Conservation (phyloP, 2,113 vertebrate genomes). For the Coptodon rendalli region DNA sequence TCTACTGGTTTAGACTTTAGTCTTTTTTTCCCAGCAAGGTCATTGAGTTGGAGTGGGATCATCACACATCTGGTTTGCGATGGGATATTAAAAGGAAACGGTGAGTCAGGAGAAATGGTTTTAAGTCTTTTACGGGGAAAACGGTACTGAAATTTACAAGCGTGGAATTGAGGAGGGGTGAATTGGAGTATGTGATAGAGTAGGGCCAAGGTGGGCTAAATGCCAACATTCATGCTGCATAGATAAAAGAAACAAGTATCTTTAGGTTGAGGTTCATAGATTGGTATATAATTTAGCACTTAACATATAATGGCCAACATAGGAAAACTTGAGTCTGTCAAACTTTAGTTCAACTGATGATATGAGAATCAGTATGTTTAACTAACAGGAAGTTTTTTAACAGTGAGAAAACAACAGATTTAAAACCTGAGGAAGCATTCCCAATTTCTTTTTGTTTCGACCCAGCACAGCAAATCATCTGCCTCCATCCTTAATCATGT, state of each 20-base stretch:
- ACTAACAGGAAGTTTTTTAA: neutral
- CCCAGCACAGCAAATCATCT: neutral
- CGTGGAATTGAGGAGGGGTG: neutral
- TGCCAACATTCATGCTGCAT: constrained; percentile 5
- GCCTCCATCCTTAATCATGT: neutral
- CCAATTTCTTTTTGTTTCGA: neutral
- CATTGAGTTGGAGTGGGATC: neutral
- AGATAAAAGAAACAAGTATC: constrained; percentile 16
- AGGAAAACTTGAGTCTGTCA: neutral
- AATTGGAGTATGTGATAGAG: neutral
- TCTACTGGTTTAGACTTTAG: neutral
- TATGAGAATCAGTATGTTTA: neutral
- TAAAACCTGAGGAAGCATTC: neutral
- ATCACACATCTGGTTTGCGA: neutral
- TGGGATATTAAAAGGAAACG: neutral
- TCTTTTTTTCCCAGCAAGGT: neutral
- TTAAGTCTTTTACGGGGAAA: neutral
- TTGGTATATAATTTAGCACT: neutral
- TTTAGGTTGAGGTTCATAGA: neutral
- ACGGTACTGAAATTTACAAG: neutral
- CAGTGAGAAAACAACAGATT: neutral
- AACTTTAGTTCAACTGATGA: neutral
- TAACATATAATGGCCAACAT: neutral
- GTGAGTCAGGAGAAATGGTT: neutral
- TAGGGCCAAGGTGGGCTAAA: neutral